Base-by-base conservation (phyloP, 1,140 invertebrate species). In the Adoxophyes honmai region DNA sequence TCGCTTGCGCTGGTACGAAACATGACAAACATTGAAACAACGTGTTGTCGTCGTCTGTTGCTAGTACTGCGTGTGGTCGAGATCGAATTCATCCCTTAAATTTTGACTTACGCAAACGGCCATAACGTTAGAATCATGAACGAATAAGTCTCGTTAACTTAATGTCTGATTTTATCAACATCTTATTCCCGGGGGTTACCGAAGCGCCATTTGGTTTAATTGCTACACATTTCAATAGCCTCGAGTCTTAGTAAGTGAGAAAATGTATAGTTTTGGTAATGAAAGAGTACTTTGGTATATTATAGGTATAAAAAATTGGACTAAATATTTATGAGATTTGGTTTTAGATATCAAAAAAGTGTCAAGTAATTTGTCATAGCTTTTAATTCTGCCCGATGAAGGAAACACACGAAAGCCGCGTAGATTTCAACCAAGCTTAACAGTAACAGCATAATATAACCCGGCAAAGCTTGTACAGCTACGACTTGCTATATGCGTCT, bases 121-220 rank as follows among this genome's bases (percentile, higher is more conserved):
- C 15, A 42, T 42, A 16, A 4, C 39, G 21, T 48, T 48, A 28
- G 42, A 42, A 42, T 18, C 39, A 42, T 18, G 39, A 21, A 42
- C 39, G 39, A 48, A 48, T 48, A 18, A 48, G 42, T 28, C 10
- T 48, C 42, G 42, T 48, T 48, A 48, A 48, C 21, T 48, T 48
- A 48, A 48, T 21, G 16, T 14, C 7, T 4, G 18, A 48, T 13
- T 48, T 48, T 48, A 11, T 48, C 18, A 21, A 10, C 42, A 28
- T 21, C 42, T 16, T 48, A 21, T 28, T 18, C 10, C 18, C 18
- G 5, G 10, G 10, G 42, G 18, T 28, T 3, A 48, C 42, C n/a
- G 11, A 10, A n/a, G 18, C 7, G 21, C 42, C 42, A 48, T 48
- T 48, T 48, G 9, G 11, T 4, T 48, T 48, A 48, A 48, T 48